These are phyloP conservation scores for Eupithecia dodoneata DNA, from an alignment of 2,888 invertebrate species.

Conservation along the genomic window DNA sequence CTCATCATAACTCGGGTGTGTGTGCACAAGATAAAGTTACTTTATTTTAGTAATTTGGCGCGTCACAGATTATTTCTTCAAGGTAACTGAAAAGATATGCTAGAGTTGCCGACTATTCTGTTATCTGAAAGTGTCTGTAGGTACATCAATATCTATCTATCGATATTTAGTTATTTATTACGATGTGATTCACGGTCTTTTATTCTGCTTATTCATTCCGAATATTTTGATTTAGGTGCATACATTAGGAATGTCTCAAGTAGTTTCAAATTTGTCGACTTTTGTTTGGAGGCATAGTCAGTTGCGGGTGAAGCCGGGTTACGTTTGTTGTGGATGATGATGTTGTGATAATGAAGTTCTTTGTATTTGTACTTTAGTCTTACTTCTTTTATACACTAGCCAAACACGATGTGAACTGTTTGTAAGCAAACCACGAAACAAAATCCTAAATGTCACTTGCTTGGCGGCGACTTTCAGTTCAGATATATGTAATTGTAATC, in stretches of 20 bases:
- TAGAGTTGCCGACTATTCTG: slow-evolving; percentile 29
- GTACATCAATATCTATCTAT: background rate
- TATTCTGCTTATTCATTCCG: background rate
- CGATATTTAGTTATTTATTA: background rate
- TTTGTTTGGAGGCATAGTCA: background rate
- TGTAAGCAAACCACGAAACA: no score
- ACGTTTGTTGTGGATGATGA: background rate
- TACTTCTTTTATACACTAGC: background rate
- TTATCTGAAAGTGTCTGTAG: slow-evolving; percentile 4
- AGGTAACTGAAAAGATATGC: slow-evolving; percentile 39
- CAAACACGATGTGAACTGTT: no score
- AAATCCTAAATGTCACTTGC: no score
- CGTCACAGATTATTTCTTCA: slow-evolving; percentile 50
- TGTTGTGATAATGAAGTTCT: background rate
- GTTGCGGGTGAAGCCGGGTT: background rate
- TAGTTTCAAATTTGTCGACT: background rate
- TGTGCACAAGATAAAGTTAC: slow-evolving; percentile 48
- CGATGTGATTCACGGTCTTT: slow-evolving; percentile 6
- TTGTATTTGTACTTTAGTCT: background rate
- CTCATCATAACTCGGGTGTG: slow-evolving; percentile 46
- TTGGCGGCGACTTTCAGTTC: no score
- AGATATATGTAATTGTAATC: no score
- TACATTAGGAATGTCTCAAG: background rate
- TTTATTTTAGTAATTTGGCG: slow-evolving; percentile 50
- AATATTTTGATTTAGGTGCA: background rate